phyloP scores from a whole-genome alignment of 2,113 vertebrate species.

The Ophiodon elongatus region DNA sequence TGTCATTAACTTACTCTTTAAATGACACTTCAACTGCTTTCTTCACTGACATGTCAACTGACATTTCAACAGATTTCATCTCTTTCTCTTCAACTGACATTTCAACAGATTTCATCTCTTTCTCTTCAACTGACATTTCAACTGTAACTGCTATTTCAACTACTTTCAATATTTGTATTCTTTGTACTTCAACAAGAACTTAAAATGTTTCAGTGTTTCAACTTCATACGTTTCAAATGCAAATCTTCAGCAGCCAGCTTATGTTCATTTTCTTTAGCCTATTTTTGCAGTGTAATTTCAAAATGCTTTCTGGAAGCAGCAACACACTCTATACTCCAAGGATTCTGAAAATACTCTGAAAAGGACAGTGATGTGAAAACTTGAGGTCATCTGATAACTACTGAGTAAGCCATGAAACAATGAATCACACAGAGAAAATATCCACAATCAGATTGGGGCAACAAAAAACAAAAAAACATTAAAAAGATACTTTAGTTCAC shows the following conservation, averaged over 20 bases:
- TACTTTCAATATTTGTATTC: too few species aligned
- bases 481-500: not conserved
- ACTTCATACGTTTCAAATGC: not conserved
- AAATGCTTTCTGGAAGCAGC: conserved; percentile 1
- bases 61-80: too few species aligned
- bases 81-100: too few species aligned
- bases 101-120: too few species aligned
- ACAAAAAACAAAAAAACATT: not conserved
- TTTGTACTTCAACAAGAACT: too few species aligned
- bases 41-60: too few species aligned
- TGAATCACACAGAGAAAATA: conserved; percentile 1
- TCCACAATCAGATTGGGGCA: not conserved
- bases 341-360: conserved; percentile 5
- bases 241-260: not conserved
- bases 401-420: conserved; percentile 8
- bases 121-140: too few species aligned
- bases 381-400: conserved; percentile 12
- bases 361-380: conserved; percentile 25
- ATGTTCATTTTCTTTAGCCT: not conserved
- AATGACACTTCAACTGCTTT: not conserved
- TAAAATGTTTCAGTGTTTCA: too few species aligned
- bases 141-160: too few species aligned
- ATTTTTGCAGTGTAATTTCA: not conserved
- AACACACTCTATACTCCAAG: not conserved
- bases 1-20: not conserved